Evolutionary conservation across 1,140 invertebrate genomes (phyloP).

Genomic region (Polyergus mexicanus): DNA sequence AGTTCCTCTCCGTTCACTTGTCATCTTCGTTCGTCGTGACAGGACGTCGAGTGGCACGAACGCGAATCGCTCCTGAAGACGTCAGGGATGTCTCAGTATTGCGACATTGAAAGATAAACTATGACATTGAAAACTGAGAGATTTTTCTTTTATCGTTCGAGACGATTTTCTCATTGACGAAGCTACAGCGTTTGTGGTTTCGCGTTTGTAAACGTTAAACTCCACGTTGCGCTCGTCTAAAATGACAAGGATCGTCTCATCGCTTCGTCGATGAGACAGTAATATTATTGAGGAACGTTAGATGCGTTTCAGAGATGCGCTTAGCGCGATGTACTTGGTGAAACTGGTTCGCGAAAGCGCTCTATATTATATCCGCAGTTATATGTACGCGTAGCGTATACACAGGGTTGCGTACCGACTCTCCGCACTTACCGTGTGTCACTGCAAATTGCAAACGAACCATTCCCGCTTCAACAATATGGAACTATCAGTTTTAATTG

Average conservation of each 20-base stretch:
- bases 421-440: conserved; percentile 46
- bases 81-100: not conserved
- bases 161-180: not conserved
- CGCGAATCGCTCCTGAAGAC: not conserved
- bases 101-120: not conserved
- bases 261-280: conserved; percentile 32
- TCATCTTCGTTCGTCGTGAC: not conserved
- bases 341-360: conserved; percentile 35
- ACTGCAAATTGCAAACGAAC: conserved; percentile 49
- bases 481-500: conserved; percentile 48
- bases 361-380: conserved; percentile 8
- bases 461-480: conserved; percentile 13
- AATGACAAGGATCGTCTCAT: conserved; percentile 22
- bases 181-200: not conserved
- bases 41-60: not conserved
- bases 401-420: not conserved
- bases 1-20: conserved; percentile 6
- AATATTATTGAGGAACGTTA: conserved; percentile 41
- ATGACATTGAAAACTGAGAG: not conserved
- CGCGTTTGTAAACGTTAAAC: conserved; percentile 12
- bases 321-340: not conserved
- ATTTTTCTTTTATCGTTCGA: not conserved
- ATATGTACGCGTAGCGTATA: no score
- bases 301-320: conserved; percentile 14
- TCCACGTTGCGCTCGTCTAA: not conserved